Conservation (phyloP, 1,140 invertebrate genomes). For the Tetranychus urticae region DNA sequence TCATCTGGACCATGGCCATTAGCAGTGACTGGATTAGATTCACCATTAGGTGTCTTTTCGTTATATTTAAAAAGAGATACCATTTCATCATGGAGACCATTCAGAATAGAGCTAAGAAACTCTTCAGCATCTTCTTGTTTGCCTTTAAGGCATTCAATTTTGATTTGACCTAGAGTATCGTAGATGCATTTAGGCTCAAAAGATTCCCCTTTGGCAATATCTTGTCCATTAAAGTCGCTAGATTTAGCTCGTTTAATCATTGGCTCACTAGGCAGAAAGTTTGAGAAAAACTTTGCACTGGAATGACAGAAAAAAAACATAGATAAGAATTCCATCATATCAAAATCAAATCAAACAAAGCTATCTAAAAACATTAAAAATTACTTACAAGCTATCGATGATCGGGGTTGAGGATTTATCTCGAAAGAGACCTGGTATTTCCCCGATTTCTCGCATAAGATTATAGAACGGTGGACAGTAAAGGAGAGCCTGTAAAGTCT, state of each 20-base stretch:
- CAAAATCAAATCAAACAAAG: background rate
- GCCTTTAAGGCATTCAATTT: slow-evolving; percentile 34
- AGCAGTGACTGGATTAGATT: slow-evolving; percentile 18
- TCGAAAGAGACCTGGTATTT: slow-evolving; percentile 25
- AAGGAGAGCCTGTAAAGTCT: slow-evolving; percentile 39
- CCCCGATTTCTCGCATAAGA: slow-evolving; percentile 40
- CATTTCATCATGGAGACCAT: slow-evolving; percentile 89
- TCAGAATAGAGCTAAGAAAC: slow-evolving; percentile 69
- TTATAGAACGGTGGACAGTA: slow-evolving; percentile 84
- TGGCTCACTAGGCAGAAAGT: slow-evolving; percentile 3
- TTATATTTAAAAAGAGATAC: slow-evolving; percentile 28
- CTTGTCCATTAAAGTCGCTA: slow-evolving; percentile 4
- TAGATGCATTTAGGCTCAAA: slow-evolving; percentile 62
- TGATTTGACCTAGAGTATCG: slow-evolving; percentile 45
- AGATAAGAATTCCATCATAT: background rate
- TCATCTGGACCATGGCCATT: slow-evolving; percentile 16
- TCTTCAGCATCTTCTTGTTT: slow-evolving; percentile 86
- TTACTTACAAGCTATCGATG: slow-evolving; percentile 65
- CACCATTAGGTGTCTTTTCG: slow-evolving; percentile 16
- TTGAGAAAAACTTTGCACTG: slow-evolving; percentile 7
- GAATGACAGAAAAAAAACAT: background rate
- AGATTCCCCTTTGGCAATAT: slow-evolving; percentile 28
- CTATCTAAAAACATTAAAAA: background rate
- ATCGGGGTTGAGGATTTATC: slow-evolving; percentile 49
- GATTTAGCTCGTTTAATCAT: slow-evolving; percentile 4